Conservation (phyloP, 1,140 invertebrate genomes). For the Pseudomyrmex flavicornis region DNA sequence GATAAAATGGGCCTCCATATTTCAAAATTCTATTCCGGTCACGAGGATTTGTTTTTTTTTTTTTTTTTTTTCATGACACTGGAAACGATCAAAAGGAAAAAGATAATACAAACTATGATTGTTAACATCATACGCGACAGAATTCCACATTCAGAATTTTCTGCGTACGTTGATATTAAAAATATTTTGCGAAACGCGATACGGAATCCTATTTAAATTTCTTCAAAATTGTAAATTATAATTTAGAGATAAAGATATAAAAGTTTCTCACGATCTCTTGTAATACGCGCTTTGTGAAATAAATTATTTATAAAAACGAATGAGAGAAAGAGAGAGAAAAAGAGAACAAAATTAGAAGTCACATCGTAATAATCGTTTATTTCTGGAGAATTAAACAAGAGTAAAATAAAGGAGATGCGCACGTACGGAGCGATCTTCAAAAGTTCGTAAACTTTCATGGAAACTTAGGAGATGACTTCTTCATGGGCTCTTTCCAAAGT, state of each 20-base stretch:
- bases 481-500: conserved; percentile 37
- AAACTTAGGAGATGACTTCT: conserved; percentile 63
- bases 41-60: conserved; percentile 10
- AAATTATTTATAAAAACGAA: not conserved
- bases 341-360: not conserved
- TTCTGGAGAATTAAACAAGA: conserved; percentile 5
- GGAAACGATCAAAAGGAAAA: conserved; percentile 13
- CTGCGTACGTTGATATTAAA: not conserved
- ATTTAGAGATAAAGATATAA: not conserved
- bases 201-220: not conserved
- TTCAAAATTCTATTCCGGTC: conserved; percentile 67
- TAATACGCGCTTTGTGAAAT: not conserved
- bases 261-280: not conserved
- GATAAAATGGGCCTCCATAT: conserved; percentile 58
- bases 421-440: conserved; percentile 20
- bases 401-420: not conserved
- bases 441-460: conserved; percentile 67
- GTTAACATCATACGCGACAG: too few species aligned
- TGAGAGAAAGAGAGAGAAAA: too few species aligned
- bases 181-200: not conserved
- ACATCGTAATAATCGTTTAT: not conserved
- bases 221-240: not conserved
- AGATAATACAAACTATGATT: too few species aligned
- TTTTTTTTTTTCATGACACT: too few species aligned
- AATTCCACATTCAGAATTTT: too few species aligned